Percentiles rank a stretch among this genome's conserved stretches.
These are phyloP conservation scores for Macrophya alboannulata DNA, from an alignment of 2,888 invertebrate genomes.

Conservation along the genomic window DNA sequence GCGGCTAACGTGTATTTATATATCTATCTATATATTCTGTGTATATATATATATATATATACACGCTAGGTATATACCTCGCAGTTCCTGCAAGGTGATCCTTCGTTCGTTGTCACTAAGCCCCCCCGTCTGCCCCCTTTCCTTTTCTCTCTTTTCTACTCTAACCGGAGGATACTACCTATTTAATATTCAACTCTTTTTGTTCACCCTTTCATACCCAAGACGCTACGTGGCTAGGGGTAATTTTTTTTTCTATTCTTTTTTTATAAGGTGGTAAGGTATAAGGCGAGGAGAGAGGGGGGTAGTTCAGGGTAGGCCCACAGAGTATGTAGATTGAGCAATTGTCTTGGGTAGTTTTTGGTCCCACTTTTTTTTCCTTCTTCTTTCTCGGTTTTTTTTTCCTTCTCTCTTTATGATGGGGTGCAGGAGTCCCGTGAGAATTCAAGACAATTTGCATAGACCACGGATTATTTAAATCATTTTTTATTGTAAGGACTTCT, in stretches of 20 bases:
- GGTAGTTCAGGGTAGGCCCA: background rate
- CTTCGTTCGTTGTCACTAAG: conserved; percentile 48
- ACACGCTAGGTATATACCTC: background rate
- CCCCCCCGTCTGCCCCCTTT: conserved; percentile 15
- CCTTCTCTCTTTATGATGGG: conserved; percentile 26
- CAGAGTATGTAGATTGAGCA: conserved; percentile 52
- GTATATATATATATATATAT: background rate
- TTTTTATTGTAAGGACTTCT: conserved; percentile 74
- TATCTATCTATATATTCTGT: background rate
- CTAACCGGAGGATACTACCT: conserved; percentile 52
- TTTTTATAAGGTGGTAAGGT: background rate
- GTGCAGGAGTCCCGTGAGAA: conserved; percentile 72
- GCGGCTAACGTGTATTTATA: background rate
- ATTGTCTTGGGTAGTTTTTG: conserved; percentile 53
- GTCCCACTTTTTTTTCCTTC: conserved; percentile 16
- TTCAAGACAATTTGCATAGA: conserved; percentile 74
- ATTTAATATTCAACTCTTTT: conserved; percentile 54
- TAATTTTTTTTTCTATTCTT: background rate
- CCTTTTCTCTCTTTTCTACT: conserved; percentile 8
- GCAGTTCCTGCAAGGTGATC: conserved; percentile 48
- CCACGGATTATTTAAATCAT: conserved; percentile 79
- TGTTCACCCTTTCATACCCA: conserved; percentile 46
- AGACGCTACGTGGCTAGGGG: conserved; percentile 45
- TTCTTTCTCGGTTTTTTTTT: background rate
- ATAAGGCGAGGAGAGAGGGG: conserved; percentile 62